These are phyloP conservation scores for Ephialtes manifestator DNA, from an alignment of 2,888 invertebrate genomes.

Conservation along the genomic window DNA sequence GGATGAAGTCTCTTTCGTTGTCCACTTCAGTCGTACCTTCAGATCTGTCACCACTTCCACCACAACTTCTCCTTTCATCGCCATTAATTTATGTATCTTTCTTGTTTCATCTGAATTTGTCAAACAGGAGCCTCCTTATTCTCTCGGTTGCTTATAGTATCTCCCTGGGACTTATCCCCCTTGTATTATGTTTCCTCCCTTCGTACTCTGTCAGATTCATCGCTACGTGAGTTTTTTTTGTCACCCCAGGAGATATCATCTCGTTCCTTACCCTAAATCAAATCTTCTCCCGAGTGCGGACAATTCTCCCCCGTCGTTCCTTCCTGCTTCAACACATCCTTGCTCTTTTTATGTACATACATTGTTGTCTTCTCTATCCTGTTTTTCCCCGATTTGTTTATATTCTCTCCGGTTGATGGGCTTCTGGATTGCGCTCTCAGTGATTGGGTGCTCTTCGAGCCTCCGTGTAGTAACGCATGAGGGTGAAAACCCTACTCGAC, in stretches of 20 bases:
- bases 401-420: conserved; percentile 19
- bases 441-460: conserved; percentile 11
- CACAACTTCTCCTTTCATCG: not conserved
- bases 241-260: conserved; percentile 28
- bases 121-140: not conserved
- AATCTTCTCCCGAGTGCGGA: conserved; percentile 27
- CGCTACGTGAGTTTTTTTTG: not conserved
- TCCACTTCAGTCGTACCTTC: not conserved
- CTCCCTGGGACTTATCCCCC: not conserved
- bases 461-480: not conserved
- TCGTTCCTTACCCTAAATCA: conserved; percentile 2
- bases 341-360: conserved; percentile 4
- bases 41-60: not conserved
- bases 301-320: not conserved
- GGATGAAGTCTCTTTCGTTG: not conserved
- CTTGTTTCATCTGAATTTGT: conserved; percentile 17
- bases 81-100: not conserved
- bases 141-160: not conserved
- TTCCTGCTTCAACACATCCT: not conserved
- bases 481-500: conserved; percentile 15
- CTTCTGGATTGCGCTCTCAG: conserved; percentile 26
- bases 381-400: conserved; percentile 36
- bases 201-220: not conserved
- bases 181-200: not conserved
- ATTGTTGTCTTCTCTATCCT: not conserved